Evolutionary conservation across 2,797 vertebrate genomes (phyloP), one percentile per base, ranked within the genome.

Genomic region (Sebastes variabilis): DNA sequence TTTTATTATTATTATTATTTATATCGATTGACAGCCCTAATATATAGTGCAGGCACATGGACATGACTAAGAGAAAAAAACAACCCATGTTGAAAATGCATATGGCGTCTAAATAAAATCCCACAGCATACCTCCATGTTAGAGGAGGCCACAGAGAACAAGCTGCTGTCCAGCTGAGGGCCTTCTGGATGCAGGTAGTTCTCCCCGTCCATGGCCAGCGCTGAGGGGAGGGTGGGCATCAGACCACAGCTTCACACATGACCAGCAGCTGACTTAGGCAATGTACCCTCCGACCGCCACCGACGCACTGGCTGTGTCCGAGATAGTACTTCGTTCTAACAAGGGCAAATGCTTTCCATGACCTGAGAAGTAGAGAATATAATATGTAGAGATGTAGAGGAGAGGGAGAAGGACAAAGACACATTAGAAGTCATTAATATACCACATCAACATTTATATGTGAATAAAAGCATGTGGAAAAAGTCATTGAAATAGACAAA

Each of bases 171-270:
- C 88, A 95, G 84, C 91, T 95, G 95, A 81, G 94, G 90, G 81
- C 94, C 94, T 77, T 96, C 95, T 86, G 94, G 94, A 94, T 95
- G 95, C 89, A 96, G 93, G 93, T 94, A 96, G 92, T 96, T 95
- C 93, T 97, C 97, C 96, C 96, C 94, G 54, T 99, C 98, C 98
- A 99, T 99, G 96, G 95, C 87, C 77, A 96, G 92, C 72, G 90
- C 93, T 93, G 95, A 95, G 87, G 96, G 96, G 91, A 97, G 96
- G 96, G 96, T 97, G 91, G 95, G 97, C 95, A 96, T 96, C 93
- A 96, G 95, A 95, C 89, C 90, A 81, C 81, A 87, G 92, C 87
- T 82, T 90, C 76, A 86, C 90, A 92, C 94, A 95, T 95, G 91
- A 93, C 88, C 88, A 89, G 88, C 80, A 90, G 84, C 83, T 88